Evolutionary conservation across 2,888 invertebrate species (phyloP).

Genomic region (Oxyteleia sp.): DNA sequence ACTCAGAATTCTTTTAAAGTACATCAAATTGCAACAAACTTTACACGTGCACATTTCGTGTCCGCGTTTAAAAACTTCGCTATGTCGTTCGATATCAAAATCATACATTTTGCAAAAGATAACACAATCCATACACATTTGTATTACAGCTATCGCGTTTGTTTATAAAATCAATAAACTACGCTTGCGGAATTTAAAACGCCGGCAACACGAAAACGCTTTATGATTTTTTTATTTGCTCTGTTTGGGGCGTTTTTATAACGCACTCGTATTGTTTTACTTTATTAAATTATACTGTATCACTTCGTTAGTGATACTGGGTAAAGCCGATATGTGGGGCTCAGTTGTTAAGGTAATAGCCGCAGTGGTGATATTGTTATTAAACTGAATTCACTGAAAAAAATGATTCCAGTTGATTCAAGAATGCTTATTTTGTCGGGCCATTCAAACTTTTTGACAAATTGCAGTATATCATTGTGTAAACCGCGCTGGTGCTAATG

Average conservation of each 20-base stretch:
- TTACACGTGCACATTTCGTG: neutral
- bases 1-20: conserved; percentile 22
- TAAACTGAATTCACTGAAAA: neutral
- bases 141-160: conserved; percentile 37
- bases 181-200: conserved; percentile 42
- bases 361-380: conserved; percentile 1
- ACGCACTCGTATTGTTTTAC: conserved; percentile 41
- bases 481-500: neutral
- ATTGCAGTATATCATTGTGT: conserved; percentile 1
- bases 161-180: conserved; percentile 62
- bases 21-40: conserved; percentile 18
- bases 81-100: conserved; percentile 21
- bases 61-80: neutral
- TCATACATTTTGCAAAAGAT: conserved; percentile 44
- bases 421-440: conserved; percentile 10
- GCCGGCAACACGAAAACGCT: conserved; percentile 14
- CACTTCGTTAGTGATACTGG: conserved; percentile 45
- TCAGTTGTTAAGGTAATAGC: neutral
- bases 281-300: conserved; percentile 55
- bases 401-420: conserved; percentile 12
- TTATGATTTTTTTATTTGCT: conserved; percentile 22
- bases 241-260: conserved; percentile 9
- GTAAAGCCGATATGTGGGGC: neutral
- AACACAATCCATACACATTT: conserved; percentile 39
- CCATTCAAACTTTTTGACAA: conserved; percentile 23